Evolutionary conservation across 2,113 vertebrate genomes (phyloP).

Genomic region (Mungos mungo): DNA sequence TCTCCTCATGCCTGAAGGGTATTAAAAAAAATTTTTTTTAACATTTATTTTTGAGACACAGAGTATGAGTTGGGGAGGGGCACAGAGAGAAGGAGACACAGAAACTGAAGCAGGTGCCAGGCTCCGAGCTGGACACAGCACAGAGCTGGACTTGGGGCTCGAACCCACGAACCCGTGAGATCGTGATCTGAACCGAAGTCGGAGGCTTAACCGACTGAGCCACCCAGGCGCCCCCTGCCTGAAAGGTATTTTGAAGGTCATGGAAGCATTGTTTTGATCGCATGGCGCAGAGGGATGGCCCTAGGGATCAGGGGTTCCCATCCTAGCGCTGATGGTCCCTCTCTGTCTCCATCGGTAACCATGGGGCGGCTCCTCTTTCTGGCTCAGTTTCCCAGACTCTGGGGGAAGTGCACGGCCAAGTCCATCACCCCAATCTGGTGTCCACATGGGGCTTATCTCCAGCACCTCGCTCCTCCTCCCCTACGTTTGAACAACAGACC

Average conservation of each 20-base stretch:
- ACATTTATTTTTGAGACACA: too few relatives aligned
- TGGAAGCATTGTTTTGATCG: not conserved
- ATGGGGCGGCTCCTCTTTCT: not conserved
- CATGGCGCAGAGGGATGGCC: too few relatives aligned
- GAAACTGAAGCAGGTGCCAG: too few relatives aligned
- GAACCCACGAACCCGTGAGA: fast-evolving
- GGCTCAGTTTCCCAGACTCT: not conserved
- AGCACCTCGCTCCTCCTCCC: not conserved
- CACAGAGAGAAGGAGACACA: too few relatives aligned
- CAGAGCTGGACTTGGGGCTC: too few relatives aligned
- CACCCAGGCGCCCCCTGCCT: too few relatives aligned
- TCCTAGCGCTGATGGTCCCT: not conserved
- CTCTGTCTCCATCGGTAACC: not conserved
- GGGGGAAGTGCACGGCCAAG: not conserved
- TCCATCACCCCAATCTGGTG: not conserved
- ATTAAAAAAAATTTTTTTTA: too few relatives aligned
- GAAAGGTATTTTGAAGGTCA: not conserved
- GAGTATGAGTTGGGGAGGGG: too few relatives aligned
- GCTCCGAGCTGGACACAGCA: too few relatives aligned
- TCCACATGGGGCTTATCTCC: not conserved
- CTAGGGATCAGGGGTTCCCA: not conserved
- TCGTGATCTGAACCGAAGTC: too few relatives aligned
- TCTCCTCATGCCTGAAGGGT: not conserved
- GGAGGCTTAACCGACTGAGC: too few relatives aligned
- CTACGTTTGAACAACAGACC: not conserved